Conservation (phyloP, 2,113 vertebrate genomes). For the Hypanus sabinus region DNA sequence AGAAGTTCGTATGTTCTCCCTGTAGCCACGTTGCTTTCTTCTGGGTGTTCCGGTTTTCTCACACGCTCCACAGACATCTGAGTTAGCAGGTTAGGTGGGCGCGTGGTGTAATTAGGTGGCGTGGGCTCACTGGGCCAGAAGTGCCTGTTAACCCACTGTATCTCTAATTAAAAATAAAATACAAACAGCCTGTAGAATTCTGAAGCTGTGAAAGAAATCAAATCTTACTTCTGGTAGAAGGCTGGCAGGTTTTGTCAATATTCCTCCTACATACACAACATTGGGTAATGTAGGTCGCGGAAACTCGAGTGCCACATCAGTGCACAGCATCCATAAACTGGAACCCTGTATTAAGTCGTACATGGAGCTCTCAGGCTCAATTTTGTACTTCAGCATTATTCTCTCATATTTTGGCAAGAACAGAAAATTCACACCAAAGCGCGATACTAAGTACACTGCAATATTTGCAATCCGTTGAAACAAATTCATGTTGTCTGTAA, state of each 20-base stretch:
- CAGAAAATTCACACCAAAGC: slow-evolving; percentile 84
- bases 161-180: too few relatives aligned
- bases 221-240: slow-evolving; percentile 87
- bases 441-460: slow-evolving; percentile 79
- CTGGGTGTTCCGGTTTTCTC: too few relatives aligned
- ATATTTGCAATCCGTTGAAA: slow-evolving; percentile 83
- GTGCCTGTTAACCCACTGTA: too few relatives aligned
- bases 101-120: too few relatives aligned
- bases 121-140: too few relatives aligned
- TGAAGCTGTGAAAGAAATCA: slow-evolving; percentile 45
- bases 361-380: slow-evolving; percentile 77
- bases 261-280: slow-evolving; percentile 94
- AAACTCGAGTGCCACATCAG: slow-evolving; percentile 91
- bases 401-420: slow-evolving; percentile 89
- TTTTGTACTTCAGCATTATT: slow-evolving; percentile 83
- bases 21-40: too few relatives aligned
- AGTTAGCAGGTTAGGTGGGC: too few relatives aligned
- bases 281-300: slow-evolving; percentile 92
- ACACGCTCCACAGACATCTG: too few relatives aligned
- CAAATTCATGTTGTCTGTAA: slow-evolving; percentile 88
- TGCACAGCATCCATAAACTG: slow-evolving; percentile 95
- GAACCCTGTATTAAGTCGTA: slow-evolving; percentile 85
- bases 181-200: not conserved
- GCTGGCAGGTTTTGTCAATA: slow-evolving; percentile 81
- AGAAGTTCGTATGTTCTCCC: too few relatives aligned